Base-by-base conservation (phyloP, 2,888 invertebrate genomes). In the Mycalesis mineus region DNA sequence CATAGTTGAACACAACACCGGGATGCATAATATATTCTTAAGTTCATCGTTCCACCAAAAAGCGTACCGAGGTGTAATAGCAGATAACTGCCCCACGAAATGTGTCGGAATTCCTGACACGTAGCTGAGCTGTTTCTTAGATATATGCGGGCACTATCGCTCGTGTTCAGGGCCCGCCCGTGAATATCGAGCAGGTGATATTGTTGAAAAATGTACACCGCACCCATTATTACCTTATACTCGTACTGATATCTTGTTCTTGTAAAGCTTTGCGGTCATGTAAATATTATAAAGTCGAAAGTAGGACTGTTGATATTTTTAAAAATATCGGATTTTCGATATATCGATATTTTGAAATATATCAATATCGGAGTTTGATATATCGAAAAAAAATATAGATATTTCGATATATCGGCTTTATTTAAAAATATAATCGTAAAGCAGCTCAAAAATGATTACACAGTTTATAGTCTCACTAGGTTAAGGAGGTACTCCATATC, bases 21-120 rank as follows among this genome's bases (percentile, higher is more conserved):
- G 33, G 33, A 11, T 36, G 36, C 9, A 36, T 11, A 14, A 50
- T 39, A 39, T 39, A 37, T 39, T 28, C 39, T 33, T 1, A 42
- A 52, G 42, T 36, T 22, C 42, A 44, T 28, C 17, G 22, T 28
- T 44, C 28, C 28, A 44, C 39, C 39, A 22, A 14, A 44, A 22
- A 22, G 44, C 28, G 44, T 11, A 56, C 52, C 47, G 56, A 56
- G 53, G 53, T 58, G 63, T 64, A 60, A 64, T 62, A 59, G 58
- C 59, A 63, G 63, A 62, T 64, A 65, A 64, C 59, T 55, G 58
- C 55, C 33, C 51, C 57, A 47, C 55, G 53, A 62, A 58, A 58
- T 54, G 56, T 33, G 37, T 58, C 42, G 42, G 42, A 33, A 64
- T 56, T 62, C 56, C 39, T 49, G 39, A 41, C 64, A 64, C 62